Percentiles rank a stretch among this genome's conserved stretches.
These are phyloP conservation scores for Patagioenas fasciata DNA, from an alignment of 2,113 vertebrate genomes.

Conservation along the genomic window DNA sequence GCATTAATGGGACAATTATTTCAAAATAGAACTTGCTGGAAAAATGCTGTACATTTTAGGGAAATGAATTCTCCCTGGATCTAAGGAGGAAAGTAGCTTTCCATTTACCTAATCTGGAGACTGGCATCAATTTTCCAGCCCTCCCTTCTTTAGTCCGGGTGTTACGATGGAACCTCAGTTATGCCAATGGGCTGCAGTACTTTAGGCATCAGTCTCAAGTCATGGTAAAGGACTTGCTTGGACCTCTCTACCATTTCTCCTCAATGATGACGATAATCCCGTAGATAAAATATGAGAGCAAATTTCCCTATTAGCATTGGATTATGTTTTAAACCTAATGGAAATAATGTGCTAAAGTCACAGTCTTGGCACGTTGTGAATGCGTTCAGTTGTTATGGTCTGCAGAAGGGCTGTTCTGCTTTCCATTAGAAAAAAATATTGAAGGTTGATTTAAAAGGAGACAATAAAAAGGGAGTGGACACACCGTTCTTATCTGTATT, in stretches of 20 bases:
- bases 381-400: not conserved
- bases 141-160: not conserved
- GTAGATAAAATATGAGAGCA: not conserved
- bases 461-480: not conserved
- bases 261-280: no score
- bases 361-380: not conserved
- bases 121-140: not conserved
- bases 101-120: not conserved
- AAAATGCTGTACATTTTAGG: not conserved
- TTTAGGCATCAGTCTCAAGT: not conserved
- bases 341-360: not conserved
- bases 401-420: not conserved
- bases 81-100: not conserved
- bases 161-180: not conserved
- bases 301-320: not conserved
- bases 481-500: not conserved
- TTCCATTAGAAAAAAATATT: not conserved
- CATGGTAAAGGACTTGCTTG: not conserved
- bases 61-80: not conserved
- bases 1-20: not conserved
- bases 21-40: not conserved
- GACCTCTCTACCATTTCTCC: no score
- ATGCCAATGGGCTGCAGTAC: rapidly evolving
- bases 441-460: not conserved
- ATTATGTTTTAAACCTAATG: not conserved